A percentile compares a stretch with the other conserved stretches of the same genome.
phyloP scores from a whole-genome alignment of 2,888 invertebrate species.

The Tuta absoluta region DNA sequence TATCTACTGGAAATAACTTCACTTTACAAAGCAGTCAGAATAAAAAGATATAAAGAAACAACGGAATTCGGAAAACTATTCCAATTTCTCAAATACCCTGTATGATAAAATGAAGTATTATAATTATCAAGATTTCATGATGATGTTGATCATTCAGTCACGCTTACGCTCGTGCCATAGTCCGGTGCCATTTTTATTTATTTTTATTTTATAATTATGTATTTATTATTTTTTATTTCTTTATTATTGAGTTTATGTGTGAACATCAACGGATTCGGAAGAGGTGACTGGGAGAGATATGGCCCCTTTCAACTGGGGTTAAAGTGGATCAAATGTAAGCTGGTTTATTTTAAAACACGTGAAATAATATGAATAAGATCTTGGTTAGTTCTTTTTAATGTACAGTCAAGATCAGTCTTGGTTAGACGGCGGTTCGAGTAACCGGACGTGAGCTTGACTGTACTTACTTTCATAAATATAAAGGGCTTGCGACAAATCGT shows the following conservation, averaged over 20 bases:
- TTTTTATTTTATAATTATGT: conserved; percentile 16
- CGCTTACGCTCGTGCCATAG: conserved; percentile 12
- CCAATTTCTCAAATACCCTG: neutral
- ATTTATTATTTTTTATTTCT: conserved; percentile 34
- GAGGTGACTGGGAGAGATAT: conserved; percentile 64
- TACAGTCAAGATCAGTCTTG: too few relatives aligned
- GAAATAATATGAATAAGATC: too few relatives aligned
- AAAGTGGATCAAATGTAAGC: conserved; percentile 68
- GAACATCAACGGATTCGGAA: conserved; percentile 44
- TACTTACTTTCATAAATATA: too few relatives aligned
- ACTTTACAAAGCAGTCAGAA: too few relatives aligned
- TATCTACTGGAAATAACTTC: too few relatives aligned
- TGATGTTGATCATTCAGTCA: neutral
- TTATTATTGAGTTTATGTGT: conserved; percentile 38
- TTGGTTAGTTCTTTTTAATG: too few relatives aligned
- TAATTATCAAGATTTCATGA: neutral
- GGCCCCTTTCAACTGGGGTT: conserved; percentile 66
- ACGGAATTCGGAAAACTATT: too few relatives aligned
- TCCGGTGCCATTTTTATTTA: conserved; percentile 13
- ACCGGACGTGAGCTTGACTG: too few relatives aligned
- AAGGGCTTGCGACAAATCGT: too few relatives aligned
- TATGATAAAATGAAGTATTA: neutral
- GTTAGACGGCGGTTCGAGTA: too few relatives aligned
- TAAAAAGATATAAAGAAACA: too few relatives aligned
- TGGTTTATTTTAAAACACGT: too few relatives aligned